phyloP scores from a whole-genome alignment of 1,140 invertebrate species.

The Ylistrum balloti region DNA sequence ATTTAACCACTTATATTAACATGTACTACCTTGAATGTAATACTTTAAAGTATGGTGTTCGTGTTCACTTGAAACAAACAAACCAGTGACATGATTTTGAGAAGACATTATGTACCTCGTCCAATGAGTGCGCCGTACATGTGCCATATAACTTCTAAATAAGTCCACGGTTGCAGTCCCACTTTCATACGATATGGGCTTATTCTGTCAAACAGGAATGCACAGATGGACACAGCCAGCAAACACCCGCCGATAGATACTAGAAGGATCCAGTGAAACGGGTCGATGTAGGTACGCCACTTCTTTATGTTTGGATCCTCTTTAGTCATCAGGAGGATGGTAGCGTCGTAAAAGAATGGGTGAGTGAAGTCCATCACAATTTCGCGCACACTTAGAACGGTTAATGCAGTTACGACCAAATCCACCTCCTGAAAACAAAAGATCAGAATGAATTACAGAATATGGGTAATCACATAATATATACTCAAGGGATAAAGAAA shows the following conservation, averaged over 20 bases:
- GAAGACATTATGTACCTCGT: no score
- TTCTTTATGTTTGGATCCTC: slow-evolving; percentile 65
- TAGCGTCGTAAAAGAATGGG: slow-evolving; percentile 93
- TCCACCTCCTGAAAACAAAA: slow-evolving; percentile 68
- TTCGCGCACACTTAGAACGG: slow-evolving; percentile 62
- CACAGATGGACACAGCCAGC: slow-evolving; percentile 49
- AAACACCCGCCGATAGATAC: slow-evolving; percentile 58
- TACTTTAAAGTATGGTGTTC: no score
- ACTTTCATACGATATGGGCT: slow-evolving; percentile 63
- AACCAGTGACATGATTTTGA: no score
- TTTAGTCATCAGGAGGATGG: slow-evolving; percentile 85
- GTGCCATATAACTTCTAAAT: slow-evolving; percentile 62
- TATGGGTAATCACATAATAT: no score
- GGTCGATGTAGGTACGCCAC: slow-evolving; percentile 68
- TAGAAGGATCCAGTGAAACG: slow-evolving; percentile 68
- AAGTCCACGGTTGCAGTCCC: slow-evolving; percentile 17
- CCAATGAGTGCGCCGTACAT: slow-evolving; percentile 62
- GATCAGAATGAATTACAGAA: no score
- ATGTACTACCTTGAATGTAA: no score
- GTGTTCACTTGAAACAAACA: no score
- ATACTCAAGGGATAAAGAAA: no score
- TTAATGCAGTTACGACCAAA: slow-evolving; percentile 63
- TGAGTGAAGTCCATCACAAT: slow-evolving; percentile 81
- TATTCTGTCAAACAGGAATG: slow-evolving; percentile 60
- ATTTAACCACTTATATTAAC: no score